Percentiles rank a stretch among this genome's conserved stretches.
Conservation (phyloP, 2,797 vertebrate species). For the Sebastes vulpes region DNA sequence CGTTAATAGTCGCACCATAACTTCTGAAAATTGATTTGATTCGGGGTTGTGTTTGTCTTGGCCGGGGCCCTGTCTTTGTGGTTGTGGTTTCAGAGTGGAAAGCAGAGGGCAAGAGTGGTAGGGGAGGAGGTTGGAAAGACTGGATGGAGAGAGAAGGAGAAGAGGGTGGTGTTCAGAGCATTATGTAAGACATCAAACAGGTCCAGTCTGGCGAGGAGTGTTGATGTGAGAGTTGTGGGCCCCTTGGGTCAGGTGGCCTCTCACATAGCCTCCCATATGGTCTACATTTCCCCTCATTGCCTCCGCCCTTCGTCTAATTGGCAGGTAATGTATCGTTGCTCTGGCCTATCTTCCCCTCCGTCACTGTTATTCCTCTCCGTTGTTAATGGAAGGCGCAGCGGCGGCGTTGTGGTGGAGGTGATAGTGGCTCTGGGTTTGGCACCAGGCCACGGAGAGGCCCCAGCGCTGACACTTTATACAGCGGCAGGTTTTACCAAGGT, state of each 20-base stretch:
- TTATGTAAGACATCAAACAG: constrained; percentile 85
- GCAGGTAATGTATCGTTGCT: constrained; percentile 85
- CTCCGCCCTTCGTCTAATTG: constrained; percentile 79
- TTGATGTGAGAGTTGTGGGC: constrained; percentile 78
- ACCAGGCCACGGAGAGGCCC: constrained; percentile 77
- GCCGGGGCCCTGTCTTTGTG: constrained; percentile 54
- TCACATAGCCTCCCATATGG: constrained; percentile 84
- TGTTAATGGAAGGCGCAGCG: constrained; percentile 70
- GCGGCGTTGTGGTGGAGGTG: constrained; percentile 48
- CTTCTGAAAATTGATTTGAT: constrained; percentile 78
- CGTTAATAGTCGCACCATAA: constrained; percentile 67
- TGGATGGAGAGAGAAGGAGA: constrained; percentile 26
- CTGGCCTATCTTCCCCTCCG: constrained; percentile 46
- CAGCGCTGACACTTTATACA: constrained; percentile 84
- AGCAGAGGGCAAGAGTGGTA: constrained; percentile 51
- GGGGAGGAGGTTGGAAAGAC: constrained; percentile 39
- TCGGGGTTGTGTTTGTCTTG: constrained; percentile 81
- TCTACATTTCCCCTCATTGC: constrained; percentile 73
- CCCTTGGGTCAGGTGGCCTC: constrained; percentile 83
- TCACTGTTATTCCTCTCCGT: constrained; percentile 59
- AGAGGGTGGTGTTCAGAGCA: constrained; percentile 62
- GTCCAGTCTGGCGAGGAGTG: constrained; percentile 69
- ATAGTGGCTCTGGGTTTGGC: constrained; percentile 75
- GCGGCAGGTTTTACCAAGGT: constrained; percentile 86
- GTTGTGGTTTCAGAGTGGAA: constrained; percentile 72